Evolutionary conservation across 2,113 vertebrate species (phyloP).

Genomic region (Thinocorus orbignyianus): DNA sequence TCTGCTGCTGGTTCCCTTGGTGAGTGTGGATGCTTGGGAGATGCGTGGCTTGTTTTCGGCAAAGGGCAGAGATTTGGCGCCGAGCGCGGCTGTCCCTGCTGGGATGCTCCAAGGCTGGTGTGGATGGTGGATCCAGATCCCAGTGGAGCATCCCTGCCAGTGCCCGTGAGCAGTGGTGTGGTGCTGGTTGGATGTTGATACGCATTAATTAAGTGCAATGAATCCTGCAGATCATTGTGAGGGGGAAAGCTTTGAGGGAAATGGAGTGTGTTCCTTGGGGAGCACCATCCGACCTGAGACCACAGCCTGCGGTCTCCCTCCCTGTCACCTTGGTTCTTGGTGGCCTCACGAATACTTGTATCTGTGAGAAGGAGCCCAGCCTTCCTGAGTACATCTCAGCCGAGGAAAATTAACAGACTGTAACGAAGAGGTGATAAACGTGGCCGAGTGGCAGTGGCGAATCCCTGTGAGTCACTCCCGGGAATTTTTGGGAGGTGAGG

Average conservation of each 20-base stretch:
- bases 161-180: not conserved
- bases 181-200: not conserved
- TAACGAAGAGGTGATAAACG: not conserved
- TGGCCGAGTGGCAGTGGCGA: not conserved
- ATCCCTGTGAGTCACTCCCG: not conserved
- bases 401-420: not conserved
- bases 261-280: accelerated
- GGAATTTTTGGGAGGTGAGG: not conserved
- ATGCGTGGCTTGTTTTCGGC: not conserved
- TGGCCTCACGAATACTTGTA: not conserved
- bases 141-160: not conserved
- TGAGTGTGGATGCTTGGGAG: not conserved
- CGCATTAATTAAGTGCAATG: not conserved
- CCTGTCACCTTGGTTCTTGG: not conserved
- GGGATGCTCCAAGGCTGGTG: not conserved
- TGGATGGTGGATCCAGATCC: not conserved
- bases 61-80: accelerated
- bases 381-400: not conserved
- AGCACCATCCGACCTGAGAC: not conserved
- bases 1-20: not conserved
- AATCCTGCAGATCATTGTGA: not conserved
- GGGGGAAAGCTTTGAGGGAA: not conserved
- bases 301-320: not conserved
- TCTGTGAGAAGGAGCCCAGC: not conserved
- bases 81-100: not conserved